A percentile compares a stretch with the other conserved stretches of the same genome.
These are phyloP conservation scores for Tenrec ecaudatus DNA, from an alignment of 2,113 vertebrate species.

Conservation along the genomic window DNA sequence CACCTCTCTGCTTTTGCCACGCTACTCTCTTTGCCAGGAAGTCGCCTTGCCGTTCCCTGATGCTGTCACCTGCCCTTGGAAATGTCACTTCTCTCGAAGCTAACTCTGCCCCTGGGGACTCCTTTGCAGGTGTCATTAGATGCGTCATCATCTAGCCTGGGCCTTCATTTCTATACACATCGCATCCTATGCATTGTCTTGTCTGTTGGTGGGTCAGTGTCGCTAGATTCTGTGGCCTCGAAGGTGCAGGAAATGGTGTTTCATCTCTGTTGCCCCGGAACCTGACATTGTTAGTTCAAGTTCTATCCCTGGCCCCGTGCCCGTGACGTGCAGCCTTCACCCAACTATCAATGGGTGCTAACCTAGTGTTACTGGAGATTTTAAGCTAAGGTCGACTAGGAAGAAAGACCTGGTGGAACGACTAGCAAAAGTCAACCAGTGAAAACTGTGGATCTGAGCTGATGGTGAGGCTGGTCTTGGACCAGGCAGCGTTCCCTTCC, in stretches of 20 bases:
- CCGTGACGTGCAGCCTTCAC: background rate
- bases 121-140: background rate
- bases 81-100: background rate
- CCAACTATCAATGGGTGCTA: background rate
- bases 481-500: background rate
- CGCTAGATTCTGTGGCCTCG: background rate
- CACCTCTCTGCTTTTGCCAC: constrained; percentile 13
- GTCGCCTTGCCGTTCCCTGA: background rate
- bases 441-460: background rate
- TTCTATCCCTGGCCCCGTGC: background rate
- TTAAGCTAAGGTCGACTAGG: background rate
- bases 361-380: background rate
- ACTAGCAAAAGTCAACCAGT: background rate
- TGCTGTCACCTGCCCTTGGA: background rate
- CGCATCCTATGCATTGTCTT: background rate
- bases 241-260: background rate
- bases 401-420: background rate
- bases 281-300: background rate
- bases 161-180: background rate
- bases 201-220: constrained; percentile 16
- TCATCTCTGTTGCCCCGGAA: background rate
- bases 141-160: rapidly evolving
- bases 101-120: background rate
- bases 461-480: background rate
- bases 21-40: constrained; percentile 36